These are phyloP conservation scores for Seriola rivoliana DNA, from an alignment of 2,113 vertebrate genomes.

Conservation along the genomic window DNA sequence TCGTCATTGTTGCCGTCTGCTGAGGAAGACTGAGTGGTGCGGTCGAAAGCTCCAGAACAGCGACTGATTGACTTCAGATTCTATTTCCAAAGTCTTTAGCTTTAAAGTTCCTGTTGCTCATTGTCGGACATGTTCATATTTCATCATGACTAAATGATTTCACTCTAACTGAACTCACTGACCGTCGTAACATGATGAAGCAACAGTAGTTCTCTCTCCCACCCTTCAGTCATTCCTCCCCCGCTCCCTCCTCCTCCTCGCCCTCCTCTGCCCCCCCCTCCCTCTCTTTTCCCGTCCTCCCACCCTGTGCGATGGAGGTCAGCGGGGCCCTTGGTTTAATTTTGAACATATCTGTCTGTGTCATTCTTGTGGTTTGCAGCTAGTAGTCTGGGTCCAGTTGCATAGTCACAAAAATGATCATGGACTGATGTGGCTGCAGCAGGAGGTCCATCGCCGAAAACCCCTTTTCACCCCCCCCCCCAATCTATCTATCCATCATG, in stretches of 20 bases:
- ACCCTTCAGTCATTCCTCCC: not conserved
- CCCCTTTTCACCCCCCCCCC: not conserved
- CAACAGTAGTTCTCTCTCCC: not conserved
- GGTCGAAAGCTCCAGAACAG: no score
- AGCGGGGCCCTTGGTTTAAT: conserved; percentile 65
- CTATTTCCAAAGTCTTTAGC: no score
- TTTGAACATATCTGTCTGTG: conserved; percentile 87
- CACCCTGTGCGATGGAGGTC: conserved; percentile 65
- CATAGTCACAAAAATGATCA: conserved; percentile 98
- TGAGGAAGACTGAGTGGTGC: no score
- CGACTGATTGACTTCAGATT: no score
- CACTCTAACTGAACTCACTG: no score
- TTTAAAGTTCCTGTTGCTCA: no score
- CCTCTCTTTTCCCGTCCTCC: conserved; percentile 13
- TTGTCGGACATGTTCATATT: no score
- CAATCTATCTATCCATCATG: not conserved
- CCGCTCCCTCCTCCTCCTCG: not conserved
- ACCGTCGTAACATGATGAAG: not conserved
- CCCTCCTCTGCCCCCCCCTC: not conserved
- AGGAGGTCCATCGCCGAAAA: conserved; percentile 63
- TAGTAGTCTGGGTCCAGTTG: conserved; percentile 94
- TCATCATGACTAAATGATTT: no score
- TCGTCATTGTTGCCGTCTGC: no score
- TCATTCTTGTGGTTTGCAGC: conserved; percentile 97
- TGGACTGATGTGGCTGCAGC: conserved; percentile 90